Conservation (phyloP, 2,113 vertebrate genomes). For the Gallinago paraguaiae region DNA sequence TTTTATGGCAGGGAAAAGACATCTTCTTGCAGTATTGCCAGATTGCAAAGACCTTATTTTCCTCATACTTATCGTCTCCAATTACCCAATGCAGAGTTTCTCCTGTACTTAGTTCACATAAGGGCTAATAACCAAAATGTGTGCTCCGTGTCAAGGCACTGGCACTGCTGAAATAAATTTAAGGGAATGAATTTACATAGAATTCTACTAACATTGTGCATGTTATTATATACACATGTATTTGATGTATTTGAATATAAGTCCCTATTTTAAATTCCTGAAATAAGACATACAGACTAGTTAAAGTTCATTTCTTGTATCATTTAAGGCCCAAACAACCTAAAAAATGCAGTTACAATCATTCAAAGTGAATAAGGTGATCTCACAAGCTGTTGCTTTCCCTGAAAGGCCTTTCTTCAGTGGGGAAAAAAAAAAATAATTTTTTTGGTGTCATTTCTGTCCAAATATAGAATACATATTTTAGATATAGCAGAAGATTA, state of each 20-base stretch:
- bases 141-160: not conserved
- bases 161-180: conserved; percentile 25
- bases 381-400: not conserved
- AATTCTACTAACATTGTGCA: not conserved
- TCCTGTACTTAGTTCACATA: conserved; percentile 32
- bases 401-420: not conserved
- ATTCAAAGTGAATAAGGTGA: not conserved
- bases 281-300: not conserved
- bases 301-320: conserved; percentile 39
- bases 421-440: not conserved
- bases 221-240: not conserved
- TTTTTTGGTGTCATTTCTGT: not conserved
- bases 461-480: not conserved
- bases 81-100: conserved; percentile 20
- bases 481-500: not conserved
- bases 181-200: conserved; percentile 31
- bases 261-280: not conserved
- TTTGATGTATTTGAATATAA: conserved; percentile 4
- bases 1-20: conserved; percentile 24
- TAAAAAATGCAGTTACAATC: not conserved
- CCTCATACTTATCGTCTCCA: not conserved
- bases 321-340: not conserved
- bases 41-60: conserved; percentile 37
- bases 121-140: conserved; percentile 34
- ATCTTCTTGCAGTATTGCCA: conserved; percentile 14